These are phyloP conservation scores for Ictalurus furcatus DNA, from an alignment of 2,113 vertebrate species.

Conservation along the genomic window DNA sequence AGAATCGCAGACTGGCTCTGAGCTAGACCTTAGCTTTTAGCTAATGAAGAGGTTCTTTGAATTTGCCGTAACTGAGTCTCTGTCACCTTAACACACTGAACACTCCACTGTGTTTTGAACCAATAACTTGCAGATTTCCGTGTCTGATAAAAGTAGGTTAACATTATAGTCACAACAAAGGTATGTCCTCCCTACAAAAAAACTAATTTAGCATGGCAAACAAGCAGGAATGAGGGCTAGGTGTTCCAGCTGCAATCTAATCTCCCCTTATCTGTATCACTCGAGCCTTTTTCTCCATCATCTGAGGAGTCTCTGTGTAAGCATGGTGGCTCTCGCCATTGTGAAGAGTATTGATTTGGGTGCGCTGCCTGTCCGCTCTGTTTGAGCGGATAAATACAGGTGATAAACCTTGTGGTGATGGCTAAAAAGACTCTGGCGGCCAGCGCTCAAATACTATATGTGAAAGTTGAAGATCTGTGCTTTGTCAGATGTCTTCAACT, in stretches of 20 bases:
- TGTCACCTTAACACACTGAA: not conserved
- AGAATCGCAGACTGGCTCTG: slow-evolving; percentile 39
- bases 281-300: slow-evolving; percentile 47
- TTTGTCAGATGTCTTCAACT: slow-evolving; percentile 37
- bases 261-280: slow-evolving; percentile 60
- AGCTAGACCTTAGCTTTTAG: slow-evolving; percentile 20
- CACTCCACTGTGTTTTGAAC: not conserved
- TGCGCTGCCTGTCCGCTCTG: slow-evolving; percentile 26
- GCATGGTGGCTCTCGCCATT: slow-evolving; percentile 24
- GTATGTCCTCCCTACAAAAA: slow-evolving; percentile 50
- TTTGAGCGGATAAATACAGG: slow-evolving; percentile 38
- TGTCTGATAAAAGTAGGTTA: slow-evolving; percentile 60
- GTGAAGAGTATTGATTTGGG: slow-evolving; percentile 32
- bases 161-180: slow-evolving; percentile 68
- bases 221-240: slow-evolving; percentile 45
- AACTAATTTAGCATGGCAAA: slow-evolving; percentile 45
- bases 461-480: slow-evolving; percentile 24
- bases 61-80: slow-evolving; percentile 8
- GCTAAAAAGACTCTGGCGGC: not conserved
- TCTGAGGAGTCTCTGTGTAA: slow-evolving; percentile 44
- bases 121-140: slow-evolving; percentile 60
- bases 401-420: slow-evolving; percentile 34
- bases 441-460: not conserved
- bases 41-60: slow-evolving; percentile 13
- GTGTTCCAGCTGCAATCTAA: slow-evolving; percentile 58